These are phyloP conservation scores for Drosophila pandora DNA, from an alignment of 1,140 invertebrate species.

Conservation along the genomic window DNA sequence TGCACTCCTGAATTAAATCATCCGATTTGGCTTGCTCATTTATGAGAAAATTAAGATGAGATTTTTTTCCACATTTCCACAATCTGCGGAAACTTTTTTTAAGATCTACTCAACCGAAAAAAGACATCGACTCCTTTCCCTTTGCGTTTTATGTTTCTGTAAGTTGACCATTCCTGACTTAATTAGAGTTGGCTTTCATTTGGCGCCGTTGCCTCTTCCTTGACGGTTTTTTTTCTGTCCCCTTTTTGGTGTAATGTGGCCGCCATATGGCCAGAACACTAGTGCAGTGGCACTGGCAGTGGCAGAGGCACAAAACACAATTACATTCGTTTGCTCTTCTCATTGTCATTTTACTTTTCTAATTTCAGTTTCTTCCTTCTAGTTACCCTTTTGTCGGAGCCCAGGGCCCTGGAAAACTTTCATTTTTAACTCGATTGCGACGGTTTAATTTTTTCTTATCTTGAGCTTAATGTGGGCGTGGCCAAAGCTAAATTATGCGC, in stretches of 20 bases:
- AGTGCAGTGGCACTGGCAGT: constrained; percentile 31
- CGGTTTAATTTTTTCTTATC: constrained; percentile 37
- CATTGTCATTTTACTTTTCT: constrained; percentile 52
- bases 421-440: constrained; percentile 68
- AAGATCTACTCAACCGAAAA: constrained; percentile 5
- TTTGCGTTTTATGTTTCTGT: constrained; percentile 17
- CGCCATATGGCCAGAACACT: constrained; percentile 61
- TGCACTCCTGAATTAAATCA: constrained; percentile 66
- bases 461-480: constrained; percentile 43
- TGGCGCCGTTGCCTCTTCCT: constrained; percentile 25
- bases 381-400: constrained; percentile 30
- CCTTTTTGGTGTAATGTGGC: constrained; percentile 45
- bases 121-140: constrained; percentile 15
- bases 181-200: constrained; percentile 70
- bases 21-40: constrained; percentile 33
- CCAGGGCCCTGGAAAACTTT: constrained; percentile 44
- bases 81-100: constrained; percentile 28
- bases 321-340: constrained; percentile 53
- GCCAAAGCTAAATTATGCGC: constrained; percentile 62
- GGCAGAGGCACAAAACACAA: constrained; percentile 55
- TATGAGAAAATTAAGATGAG: constrained; percentile 10
- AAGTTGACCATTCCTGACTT: constrained; percentile 62
- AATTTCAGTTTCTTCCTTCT: constrained; percentile 60
- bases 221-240: constrained; percentile 25
- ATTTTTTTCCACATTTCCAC: constrained; percentile 4